These are phyloP conservation scores for Muntiacus muntjak DNA, from an alignment of 2,113 vertebrate genomes.

Conservation along the genomic window DNA sequence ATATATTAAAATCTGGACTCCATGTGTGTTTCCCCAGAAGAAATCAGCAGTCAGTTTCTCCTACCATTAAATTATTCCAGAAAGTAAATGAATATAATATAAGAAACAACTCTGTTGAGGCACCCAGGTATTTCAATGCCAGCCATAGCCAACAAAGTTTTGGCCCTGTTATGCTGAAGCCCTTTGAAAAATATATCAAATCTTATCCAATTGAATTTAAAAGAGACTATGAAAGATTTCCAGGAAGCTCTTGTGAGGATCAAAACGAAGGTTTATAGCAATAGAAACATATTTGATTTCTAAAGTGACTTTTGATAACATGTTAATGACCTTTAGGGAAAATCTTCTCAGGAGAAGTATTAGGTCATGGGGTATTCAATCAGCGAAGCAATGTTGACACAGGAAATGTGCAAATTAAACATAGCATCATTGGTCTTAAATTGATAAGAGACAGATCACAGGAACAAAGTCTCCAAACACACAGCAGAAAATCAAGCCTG, in stretches of 20 bases:
- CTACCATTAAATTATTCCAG: constrained; percentile 50
- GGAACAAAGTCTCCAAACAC: not conserved
- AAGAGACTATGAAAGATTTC: not conserved
- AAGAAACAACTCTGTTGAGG: not conserved
- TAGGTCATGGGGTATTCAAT: not conserved
- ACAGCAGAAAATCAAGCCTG: not conserved
- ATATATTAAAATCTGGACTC: constrained; percentile 56
- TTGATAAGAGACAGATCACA: not conserved
- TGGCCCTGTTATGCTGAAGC: not conserved
- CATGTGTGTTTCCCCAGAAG: constrained; percentile 54
- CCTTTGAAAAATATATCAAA: constrained; percentile 42
- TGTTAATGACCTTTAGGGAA: not conserved
- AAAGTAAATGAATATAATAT: constrained; percentile 30
- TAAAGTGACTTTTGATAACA: constrained; percentile 8
- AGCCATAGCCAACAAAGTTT: not conserved
- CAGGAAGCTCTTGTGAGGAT: not conserved
- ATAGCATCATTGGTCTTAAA: not conserved
- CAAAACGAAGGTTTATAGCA: constrained; percentile 27
- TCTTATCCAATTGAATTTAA: not conserved
- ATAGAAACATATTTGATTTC: constrained; percentile 35
- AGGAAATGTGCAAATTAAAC: not conserved
- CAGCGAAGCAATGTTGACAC: not conserved
- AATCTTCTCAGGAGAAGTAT: not conserved
- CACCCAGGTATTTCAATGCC: not conserved
- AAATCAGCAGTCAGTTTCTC: constrained; percentile 22